Conservation (phyloP, 2,797 vertebrate species). For the Helostoma temminkii region DNA sequence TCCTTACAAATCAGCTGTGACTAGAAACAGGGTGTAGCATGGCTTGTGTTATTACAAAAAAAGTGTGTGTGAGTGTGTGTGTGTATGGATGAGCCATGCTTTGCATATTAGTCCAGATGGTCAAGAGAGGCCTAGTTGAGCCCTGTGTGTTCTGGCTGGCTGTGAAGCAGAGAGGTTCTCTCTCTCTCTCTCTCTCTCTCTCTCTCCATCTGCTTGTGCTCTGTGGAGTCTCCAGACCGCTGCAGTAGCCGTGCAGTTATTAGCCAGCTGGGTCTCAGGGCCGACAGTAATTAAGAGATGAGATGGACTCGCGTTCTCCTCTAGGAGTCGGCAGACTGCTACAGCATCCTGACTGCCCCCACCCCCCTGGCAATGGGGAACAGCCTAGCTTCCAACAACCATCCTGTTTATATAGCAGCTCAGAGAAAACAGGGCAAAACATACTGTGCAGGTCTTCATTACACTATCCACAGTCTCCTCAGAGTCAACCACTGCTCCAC, state of each 20-base stretch:
- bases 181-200: conserved; percentile 75
- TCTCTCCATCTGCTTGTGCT: conserved; percentile 70
- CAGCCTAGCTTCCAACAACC: conserved; percentile 23
- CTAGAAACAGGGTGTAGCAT: conserved; percentile 41
- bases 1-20: conserved; percentile 64
- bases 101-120: conserved; percentile 65
- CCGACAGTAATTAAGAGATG: conserved; percentile 78
- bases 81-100: conserved; percentile 30
- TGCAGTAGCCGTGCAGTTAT: conserved; percentile 62
- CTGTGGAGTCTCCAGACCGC: conserved; percentile 47
- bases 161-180: conserved; percentile 53
- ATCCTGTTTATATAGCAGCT: conserved; percentile 59
- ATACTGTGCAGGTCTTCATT: conserved; percentile 1
- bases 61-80: conserved; percentile 19
- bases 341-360: not conserved
- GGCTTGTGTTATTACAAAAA: conserved; percentile 61
- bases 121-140: conserved; percentile 68
- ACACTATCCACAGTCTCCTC: conserved; percentile 5
- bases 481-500: conserved; percentile 24
- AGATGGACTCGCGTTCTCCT: conserved; percentile 62
- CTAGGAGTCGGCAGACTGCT: conserved; percentile 55
- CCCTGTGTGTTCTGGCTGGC: conserved; percentile 58
- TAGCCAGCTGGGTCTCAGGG: conserved; percentile 65
- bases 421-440: conserved; percentile 56
- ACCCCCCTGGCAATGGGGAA: not conserved